Evolutionary conservation across 2,888 invertebrate genomes (phyloP), one percentile per base, ranked within the genome.

Genomic region (Enoplolaimus lenunculus): DNA sequence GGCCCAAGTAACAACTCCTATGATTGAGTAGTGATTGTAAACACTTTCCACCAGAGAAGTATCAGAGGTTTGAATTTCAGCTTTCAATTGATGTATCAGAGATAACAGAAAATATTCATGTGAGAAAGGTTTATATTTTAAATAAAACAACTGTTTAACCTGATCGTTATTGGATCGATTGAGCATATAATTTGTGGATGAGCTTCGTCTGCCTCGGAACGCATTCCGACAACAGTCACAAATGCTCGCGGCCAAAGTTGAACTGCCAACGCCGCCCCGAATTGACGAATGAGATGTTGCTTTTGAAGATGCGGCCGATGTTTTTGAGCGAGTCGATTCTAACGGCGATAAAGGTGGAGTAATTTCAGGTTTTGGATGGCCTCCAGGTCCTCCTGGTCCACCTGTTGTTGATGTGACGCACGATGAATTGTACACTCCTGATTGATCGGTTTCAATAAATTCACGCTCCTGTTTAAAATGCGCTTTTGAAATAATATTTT

Each of bases 381-480:
- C 45, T 21, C 7, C 7, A 7, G 45, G 7, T 7, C 45, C 45
- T 45, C 7, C 7, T 45, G 21, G 21, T 7, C 45, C 45, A 45
- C 45, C 45, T 13, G 7, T 21, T 13, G 45, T 21, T 45, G 45
- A 7, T 7, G 45, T 45, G 45, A 21, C 45, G 21, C 21, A 13
- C 7, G 7, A 13, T 7, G 45, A 7, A n/a, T n/a, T n/a, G n/a
- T n/a, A n/a, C 7, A 45, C 21, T 7, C 45, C 21, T 21, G 45
- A 62, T 68, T 68, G 68, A 28, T 68, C 71, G 33, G 64, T n/a
- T 57, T 72, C 72, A 16, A 72, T 69, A 31, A 72, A 72, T 60
- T 72, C 72, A 2, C 72, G 35, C 62, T 72, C 72, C 72, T 72
- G 65, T n/a, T n/a, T 13, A 13, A 57, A 57, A 57, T 16, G 13